Evolutionary conservation across 2,113 vertebrate species (phyloP).

Genomic region (Machaerirhynchus nigripectus): DNA sequence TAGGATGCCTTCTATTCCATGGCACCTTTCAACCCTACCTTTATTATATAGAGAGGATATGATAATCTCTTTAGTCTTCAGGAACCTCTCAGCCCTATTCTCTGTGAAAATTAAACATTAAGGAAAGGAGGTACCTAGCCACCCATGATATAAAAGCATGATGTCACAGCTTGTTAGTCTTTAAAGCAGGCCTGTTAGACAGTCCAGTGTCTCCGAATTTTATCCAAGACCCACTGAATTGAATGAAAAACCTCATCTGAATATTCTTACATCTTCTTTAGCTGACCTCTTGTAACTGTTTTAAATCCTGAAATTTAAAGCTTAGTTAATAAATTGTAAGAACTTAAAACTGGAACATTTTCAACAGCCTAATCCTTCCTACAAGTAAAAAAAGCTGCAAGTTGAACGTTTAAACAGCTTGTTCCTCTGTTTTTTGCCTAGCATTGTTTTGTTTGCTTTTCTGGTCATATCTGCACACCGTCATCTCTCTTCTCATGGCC

Average conservation of each 20-base stretch:
- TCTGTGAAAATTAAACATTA: background rate
- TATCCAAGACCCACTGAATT: background rate
- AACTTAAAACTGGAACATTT: background rate
- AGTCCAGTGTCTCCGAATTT: background rate
- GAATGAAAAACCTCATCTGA: background rate
- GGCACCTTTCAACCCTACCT: background rate
- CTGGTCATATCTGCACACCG: background rate
- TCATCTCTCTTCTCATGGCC: background rate
- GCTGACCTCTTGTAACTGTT: background rate
- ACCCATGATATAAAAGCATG: background rate
- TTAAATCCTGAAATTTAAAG: background rate
- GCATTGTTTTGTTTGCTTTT: background rate
- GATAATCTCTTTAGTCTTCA: background rate
- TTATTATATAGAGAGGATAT: background rate
- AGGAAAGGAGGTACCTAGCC: background rate
- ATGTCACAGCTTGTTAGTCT: background rate
- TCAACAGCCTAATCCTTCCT: background rate
- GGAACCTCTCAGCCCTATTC: background rate
- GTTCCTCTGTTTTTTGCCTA: background rate
- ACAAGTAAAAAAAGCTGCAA: background rate
- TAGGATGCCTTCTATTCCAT: background rate
- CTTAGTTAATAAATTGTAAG: background rate
- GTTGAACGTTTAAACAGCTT: background rate
- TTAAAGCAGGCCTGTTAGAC: background rate
- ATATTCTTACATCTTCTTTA: background rate